Conservation (phyloP, 2,888 invertebrate species). For the Synanthedon formicaeformis region DNA sequence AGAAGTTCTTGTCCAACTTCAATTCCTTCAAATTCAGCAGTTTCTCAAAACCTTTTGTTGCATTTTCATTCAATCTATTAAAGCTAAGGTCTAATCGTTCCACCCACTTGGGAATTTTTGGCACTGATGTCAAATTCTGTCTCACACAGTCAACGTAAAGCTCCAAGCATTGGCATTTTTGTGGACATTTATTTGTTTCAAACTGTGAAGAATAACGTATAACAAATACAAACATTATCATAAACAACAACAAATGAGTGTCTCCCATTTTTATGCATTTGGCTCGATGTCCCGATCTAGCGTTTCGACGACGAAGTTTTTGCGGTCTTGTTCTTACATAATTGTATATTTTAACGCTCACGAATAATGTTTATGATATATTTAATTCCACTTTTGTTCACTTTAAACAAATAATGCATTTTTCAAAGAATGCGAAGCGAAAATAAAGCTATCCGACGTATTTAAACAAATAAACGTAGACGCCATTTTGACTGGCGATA, state of each 20-base stretch:
- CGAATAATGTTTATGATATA: slow-evolving; percentile 21
- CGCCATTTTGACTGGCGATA: slow-evolving; percentile 45
- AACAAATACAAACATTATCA: slow-evolving; percentile 29
- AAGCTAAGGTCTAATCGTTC: slow-evolving; percentile 76
- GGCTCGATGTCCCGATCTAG: slow-evolving; percentile 31
- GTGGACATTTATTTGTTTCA: slow-evolving; percentile 72
- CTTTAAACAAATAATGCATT: slow-evolving; percentile 35
- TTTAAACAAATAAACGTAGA: slow-evolving; percentile 38
- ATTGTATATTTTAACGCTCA: slow-evolving; percentile 26
- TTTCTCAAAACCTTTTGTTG: slow-evolving; percentile 42
- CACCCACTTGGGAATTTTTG: slow-evolving; percentile 82
- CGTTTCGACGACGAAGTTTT: slow-evolving; percentile 26
- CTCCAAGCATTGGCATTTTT: slow-evolving; percentile 78
- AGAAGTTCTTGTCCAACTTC: slow-evolving; percentile 70
- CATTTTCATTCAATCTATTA: slow-evolving; percentile 55
- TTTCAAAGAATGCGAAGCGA: slow-evolving; percentile 14
- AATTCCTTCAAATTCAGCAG: slow-evolving; percentile 42
- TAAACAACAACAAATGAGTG: slow-evolving; percentile 56
- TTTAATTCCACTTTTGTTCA: slow-evolving; percentile 31
- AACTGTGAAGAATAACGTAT: slow-evolving; percentile 30
- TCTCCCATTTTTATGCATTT: slow-evolving; percentile 63
- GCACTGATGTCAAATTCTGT: slow-evolving; percentile 76
- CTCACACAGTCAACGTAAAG: slow-evolving; percentile 82
- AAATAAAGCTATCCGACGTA: slow-evolving; percentile 39
- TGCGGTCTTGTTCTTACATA: slow-evolving; percentile 52